A percentile compares a stretch with the other conserved stretches of the same genome.
These are phyloP conservation scores for Synodontis membranacea DNA, from an alignment of 2,113 vertebrate species.

Conservation along the genomic window DNA sequence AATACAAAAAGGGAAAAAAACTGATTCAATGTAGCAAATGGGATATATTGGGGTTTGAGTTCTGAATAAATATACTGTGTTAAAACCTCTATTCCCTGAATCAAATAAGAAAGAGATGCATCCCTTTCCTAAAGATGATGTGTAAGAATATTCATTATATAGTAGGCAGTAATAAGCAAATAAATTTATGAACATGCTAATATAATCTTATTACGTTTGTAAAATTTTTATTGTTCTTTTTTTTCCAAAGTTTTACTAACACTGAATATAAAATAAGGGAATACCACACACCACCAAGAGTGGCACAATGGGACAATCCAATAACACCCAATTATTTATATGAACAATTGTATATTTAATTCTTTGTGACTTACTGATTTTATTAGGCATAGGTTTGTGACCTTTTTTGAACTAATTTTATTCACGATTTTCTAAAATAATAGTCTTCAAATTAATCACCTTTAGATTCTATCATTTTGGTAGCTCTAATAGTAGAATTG, in stretches of 20 bases:
- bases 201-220: neutral
- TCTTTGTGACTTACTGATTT: neutral
- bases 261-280: neutral
- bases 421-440: no score
- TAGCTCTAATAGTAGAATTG: neutral
- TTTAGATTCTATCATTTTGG: neutral
- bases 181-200: neutral
- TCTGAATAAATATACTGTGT: slow-evolving; percentile 64
- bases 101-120: slow-evolving; percentile 69
- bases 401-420: no score
- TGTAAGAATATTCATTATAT: slow-evolving; percentile 20
- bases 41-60: no score
- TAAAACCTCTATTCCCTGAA: slow-evolving; percentile 71
- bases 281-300: neutral
- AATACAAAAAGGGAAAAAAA: neutral
- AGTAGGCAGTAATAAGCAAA: neutral
- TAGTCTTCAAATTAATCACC: no score
- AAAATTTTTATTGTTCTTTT: neutral
- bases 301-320: neutral
- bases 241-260: neutral
- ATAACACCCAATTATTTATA: neutral
- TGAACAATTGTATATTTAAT: neutral
- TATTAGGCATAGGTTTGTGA: no score
- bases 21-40: neutral
- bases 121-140: slow-evolving; percentile 68